Conservation (phyloP, 92 coral and sea anemone species). For the Isaurus tuberculatus region DNA sequence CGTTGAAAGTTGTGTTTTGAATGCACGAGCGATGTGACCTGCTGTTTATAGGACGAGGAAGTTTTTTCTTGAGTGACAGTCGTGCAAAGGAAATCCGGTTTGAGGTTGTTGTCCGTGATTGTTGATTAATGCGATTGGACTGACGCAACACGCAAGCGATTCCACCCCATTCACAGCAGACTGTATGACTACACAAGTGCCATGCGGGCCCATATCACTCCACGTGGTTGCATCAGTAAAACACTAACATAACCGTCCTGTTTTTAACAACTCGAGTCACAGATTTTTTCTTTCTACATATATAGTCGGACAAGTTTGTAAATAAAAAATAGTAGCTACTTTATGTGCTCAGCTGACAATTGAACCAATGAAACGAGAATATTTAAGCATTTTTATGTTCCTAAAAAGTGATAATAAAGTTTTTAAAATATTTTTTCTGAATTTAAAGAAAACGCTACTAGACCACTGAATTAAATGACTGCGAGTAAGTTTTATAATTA, state of each 20-base stretch:
- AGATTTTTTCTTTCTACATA: too few species aligned
- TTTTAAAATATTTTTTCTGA: too few species aligned
- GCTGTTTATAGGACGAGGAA: conserved; percentile 82
- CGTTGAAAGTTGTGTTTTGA: conserved; percentile 77
- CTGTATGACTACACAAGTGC: conserved; percentile 6
- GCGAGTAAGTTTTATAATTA: too few species aligned
- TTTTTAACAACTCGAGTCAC: neutral
- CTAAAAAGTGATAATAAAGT: too few species aligned
- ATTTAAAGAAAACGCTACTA: too few species aligned
- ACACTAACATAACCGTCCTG: neutral
- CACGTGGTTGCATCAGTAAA: neutral
- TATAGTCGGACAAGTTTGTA: too few species aligned
- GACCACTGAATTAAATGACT: too few species aligned
- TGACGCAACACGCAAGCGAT: conserved; percentile 12
- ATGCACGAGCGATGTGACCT: conserved; percentile 61
- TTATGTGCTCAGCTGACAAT: too few species aligned
- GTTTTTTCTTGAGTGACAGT: conserved; percentile 55
- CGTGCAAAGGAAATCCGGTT: conserved; percentile 85
- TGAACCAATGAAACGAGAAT: too few species aligned
- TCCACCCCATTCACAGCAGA: neutral
- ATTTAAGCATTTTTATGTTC: too few species aligned
- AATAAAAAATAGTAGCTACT: too few species aligned
- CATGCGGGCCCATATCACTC: conserved; percentile 3
- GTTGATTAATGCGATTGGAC: conserved; percentile 18
- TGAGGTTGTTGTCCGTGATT: conserved; percentile 78